phyloP scores from a whole-genome alignment of 2,113 vertebrate genomes.

The Charina bottae region DNA sequence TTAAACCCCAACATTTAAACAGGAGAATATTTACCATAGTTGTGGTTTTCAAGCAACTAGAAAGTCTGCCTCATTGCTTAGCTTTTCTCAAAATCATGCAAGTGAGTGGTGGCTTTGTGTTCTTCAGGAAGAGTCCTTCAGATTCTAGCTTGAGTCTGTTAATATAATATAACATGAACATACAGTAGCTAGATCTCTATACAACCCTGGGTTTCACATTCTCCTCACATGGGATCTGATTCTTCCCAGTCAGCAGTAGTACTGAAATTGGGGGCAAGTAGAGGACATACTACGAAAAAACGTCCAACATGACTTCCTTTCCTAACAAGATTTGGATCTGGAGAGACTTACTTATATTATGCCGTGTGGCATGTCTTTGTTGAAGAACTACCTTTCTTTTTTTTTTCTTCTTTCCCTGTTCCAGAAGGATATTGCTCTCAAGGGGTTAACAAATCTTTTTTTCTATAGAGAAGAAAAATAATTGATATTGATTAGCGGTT shows the following conservation, averaged over 20 bases:
- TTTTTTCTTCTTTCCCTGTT: background rate
- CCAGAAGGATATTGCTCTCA: constrained; percentile 44
- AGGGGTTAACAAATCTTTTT: constrained; percentile 63
- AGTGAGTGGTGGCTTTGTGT: background rate
- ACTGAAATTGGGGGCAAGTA: background rate
- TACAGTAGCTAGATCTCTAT: background rate
- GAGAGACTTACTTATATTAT: background rate
- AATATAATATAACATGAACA: background rate
- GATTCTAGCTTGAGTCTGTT: background rate
- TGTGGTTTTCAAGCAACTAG: background rate
- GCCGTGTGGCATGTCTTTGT: background rate
- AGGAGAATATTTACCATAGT: background rate
- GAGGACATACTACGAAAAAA: background rate
- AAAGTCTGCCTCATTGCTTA: background rate
- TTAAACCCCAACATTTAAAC: background rate
- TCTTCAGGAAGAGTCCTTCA: background rate
- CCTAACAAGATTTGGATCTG: background rate
- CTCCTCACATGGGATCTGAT: background rate
- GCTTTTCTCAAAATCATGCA: background rate
- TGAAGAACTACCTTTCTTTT: background rate
- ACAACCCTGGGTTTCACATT: background rate
- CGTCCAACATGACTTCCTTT: background rate
- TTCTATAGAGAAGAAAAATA: constrained; percentile 72
- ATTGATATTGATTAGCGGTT: constrained; percentile 79
- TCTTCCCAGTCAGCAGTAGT: background rate